A percentile compares a stretch with the other conserved stretches of the same genome.
These are phyloP conservation scores for Grammomys surdaster DNA, from an alignment of 2,113 vertebrate species.

Conservation along the genomic window DNA sequence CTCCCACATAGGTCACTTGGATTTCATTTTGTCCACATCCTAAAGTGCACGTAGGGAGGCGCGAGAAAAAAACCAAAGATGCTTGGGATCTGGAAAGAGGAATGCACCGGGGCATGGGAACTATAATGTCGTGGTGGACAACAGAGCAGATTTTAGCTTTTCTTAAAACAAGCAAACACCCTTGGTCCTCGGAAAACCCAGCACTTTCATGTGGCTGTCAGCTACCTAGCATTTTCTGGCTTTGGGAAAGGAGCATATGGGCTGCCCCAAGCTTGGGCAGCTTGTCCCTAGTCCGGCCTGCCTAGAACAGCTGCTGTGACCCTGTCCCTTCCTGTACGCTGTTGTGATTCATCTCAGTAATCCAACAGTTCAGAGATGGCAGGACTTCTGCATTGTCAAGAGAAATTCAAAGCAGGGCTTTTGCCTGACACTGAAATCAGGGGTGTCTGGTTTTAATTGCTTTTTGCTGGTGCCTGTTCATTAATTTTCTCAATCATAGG, in stretches of 20 bases:
- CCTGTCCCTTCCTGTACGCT: conserved; percentile 88
- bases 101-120: conserved; percentile 98
- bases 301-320: conserved; percentile 87
- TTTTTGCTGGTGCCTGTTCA: conserved; percentile 87
- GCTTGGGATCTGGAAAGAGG: conserved; percentile 94
- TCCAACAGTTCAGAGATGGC: conserved; percentile 90
- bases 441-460: conserved; percentile 89
- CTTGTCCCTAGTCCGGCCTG: conserved; percentile 84
- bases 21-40: conserved; percentile 96
- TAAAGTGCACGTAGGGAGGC: conserved; percentile 89
- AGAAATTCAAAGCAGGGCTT: conserved; percentile 85
- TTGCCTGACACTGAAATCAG: conserved; percentile 77
- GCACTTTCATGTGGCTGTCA: conserved; percentile 86
- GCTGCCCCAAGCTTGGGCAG: conserved; percentile 89
- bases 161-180: conserved; percentile 92
- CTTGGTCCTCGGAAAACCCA: conserved; percentile 84
- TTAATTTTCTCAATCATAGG: conserved; percentile 86
- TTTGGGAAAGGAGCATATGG: conserved; percentile 90
- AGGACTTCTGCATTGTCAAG: conserved; percentile 87
- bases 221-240: conserved; percentile 88
- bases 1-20: conserved; percentile 95
- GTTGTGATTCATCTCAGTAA: conserved; percentile 95
- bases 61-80: background rate
- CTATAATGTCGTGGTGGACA: conserved; percentile 92
- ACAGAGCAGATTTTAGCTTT: conserved; percentile 93